Percentiles rank a stretch among this genome's conserved stretches.
These are phyloP conservation scores for Anarsia innoxiella DNA, from an alignment of 2,888 invertebrate species.

Conservation along the genomic window DNA sequence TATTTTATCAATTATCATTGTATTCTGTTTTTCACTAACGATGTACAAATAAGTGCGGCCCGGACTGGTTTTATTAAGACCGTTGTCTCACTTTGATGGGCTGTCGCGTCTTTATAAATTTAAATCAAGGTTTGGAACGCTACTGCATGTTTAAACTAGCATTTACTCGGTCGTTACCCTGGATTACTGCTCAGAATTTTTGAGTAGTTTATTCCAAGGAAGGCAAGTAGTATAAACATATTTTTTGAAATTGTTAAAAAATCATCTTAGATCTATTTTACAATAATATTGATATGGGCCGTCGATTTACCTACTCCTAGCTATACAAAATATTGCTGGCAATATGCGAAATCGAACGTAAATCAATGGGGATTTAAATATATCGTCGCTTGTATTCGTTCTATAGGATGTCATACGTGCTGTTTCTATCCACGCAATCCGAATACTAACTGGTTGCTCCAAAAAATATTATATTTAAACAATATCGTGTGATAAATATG, in stretches of 20 bases:
- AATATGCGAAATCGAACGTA: conserved; percentile 38
- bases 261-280: too few species aligned
- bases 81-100: conserved; percentile 31
- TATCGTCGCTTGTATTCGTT: conserved; percentile 31
- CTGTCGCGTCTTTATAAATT: conserved; percentile 32
- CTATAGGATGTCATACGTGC: conserved; percentile 20
- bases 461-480: too few species aligned
- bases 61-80: conserved; percentile 40
- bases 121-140: conserved; percentile 22
- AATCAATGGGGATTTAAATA: conserved; percentile 45
- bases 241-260: too few species aligned
- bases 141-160: conserved; percentile 24
- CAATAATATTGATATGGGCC: too few species aligned
- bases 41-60: conserved; percentile 52
- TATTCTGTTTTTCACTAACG: conserved; percentile 44
- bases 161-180: conserved; percentile 28
- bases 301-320: too few species aligned
- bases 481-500: too few species aligned
- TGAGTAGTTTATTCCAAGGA: too few species aligned
- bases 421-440: conserved; percentile 17
- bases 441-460: conserved; percentile 17
- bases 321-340: conserved; percentile 13
- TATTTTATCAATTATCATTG: conserved; percentile 64
- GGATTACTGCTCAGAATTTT: conserved; percentile 21
- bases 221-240: neutral